These are phyloP conservation scores for Hippolais icterina DNA, from an alignment of 2,113 vertebrate species.

Conservation along the genomic window DNA sequence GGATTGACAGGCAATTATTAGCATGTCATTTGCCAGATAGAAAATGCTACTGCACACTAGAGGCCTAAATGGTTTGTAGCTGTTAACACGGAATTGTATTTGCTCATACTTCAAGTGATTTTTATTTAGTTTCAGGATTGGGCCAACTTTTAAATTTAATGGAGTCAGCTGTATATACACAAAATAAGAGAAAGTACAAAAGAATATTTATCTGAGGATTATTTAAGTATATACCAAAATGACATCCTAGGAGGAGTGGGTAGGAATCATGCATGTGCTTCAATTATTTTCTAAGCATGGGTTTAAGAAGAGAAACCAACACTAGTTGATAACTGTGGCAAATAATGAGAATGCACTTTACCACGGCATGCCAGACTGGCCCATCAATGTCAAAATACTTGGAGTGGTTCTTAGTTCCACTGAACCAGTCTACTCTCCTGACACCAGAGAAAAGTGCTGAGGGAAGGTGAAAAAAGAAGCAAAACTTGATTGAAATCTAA, in stretches of 20 bases:
- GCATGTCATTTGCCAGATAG: not conserved
- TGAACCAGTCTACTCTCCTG: not conserved
- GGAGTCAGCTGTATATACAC: not conserved
- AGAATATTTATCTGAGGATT: not conserved
- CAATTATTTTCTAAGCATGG: not conserved
- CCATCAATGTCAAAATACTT: not conserved
- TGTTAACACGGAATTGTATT: not conserved
- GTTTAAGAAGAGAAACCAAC: not conserved
- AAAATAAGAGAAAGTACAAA: not conserved
- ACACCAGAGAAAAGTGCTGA: not conserved
- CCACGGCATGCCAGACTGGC: not conserved
- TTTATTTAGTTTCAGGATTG: not conserved
- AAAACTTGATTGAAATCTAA: not conserved
- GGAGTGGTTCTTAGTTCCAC: not conserved
- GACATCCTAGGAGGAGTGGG: not conserved
- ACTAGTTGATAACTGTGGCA: not conserved
- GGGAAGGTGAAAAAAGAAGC: not conserved
- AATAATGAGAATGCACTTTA: not conserved
- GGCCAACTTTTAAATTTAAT: not conserved
- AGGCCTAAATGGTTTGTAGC: not conserved
- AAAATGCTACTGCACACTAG: not conserved
- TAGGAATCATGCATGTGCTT: not conserved
- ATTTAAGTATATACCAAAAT: not conserved
- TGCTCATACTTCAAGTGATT: not conserved
- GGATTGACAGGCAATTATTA: conserved; percentile 14